phyloP scores from a whole-genome alignment of 2,113 vertebrate genomes.

The Sus scrofa region T2T-Sscrofa CM000824.6:221617501-221618000 shows the following conservation, averaged over 20 bases:
- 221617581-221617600: too few species aligned
- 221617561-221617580: too few species aligned
- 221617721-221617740: not conserved
- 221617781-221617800: not conserved
- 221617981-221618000: not conserved
- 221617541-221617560: too few species aligned
- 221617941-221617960: not conserved
- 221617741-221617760: not conserved
- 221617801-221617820: not conserved
- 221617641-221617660: too few species aligned
- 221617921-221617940: not conserved
- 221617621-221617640: too few species aligned
- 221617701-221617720: too few species aligned
- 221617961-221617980: not conserved
- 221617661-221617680: too few species aligned
- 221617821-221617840: not conserved
- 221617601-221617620: too few species aligned
- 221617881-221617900: too few species aligned
- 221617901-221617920: not conserved
- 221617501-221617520: too few species aligned
- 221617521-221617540: too few species aligned
- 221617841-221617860: not conserved
- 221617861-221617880: not conserved
- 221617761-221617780: not conserved
- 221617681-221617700: too few species aligned